A percentile compares a stretch with the other conserved stretches of the same genome.
Evolutionary conservation across 2,113 vertebrate genomes (phyloP).

Genomic region (Myotis yumanensis): DNA sequence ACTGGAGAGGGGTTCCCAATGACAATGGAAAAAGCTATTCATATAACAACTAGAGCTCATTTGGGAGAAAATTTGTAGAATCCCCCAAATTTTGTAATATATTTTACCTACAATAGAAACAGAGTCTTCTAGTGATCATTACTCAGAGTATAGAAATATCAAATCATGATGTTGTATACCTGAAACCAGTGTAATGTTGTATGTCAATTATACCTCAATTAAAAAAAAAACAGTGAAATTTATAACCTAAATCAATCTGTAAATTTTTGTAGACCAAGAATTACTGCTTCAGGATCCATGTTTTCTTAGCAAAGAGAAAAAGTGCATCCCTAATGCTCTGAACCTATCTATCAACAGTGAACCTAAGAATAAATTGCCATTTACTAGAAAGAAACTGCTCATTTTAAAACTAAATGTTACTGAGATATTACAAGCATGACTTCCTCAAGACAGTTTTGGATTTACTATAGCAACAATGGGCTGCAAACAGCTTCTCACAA

Average conservation of each 20-base stretch:
- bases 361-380: constrained; percentile 19
- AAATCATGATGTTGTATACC: background rate
- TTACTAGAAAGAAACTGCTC: constrained; percentile 23
- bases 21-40: background rate
- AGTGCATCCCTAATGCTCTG: background rate
- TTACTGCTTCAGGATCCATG: background rate
- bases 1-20: background rate
- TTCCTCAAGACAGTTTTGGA: constrained; percentile 63
- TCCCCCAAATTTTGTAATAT: background rate
- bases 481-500: constrained; percentile 29
- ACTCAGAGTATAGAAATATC: background rate
- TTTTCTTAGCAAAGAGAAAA: constrained; percentile 5
- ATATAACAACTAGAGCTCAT: background rate
- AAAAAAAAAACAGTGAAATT: background rate
- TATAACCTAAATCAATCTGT: constrained; percentile 14
- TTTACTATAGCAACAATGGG: constrained; percentile 65
- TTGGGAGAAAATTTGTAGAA: background rate
- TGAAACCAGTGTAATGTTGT: background rate
- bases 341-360: background rate
- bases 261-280: background rate
- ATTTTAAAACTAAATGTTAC: constrained; percentile 53
- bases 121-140: background rate
- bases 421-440: constrained; percentile 53
- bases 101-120: background rate
- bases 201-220: background rate